A percentile compares a stretch with the other conserved stretches of the same genome.
Evolutionary conservation across 1,140 invertebrate species (phyloP).

Genomic region (Pemphigus obesinymphae): DNA sequence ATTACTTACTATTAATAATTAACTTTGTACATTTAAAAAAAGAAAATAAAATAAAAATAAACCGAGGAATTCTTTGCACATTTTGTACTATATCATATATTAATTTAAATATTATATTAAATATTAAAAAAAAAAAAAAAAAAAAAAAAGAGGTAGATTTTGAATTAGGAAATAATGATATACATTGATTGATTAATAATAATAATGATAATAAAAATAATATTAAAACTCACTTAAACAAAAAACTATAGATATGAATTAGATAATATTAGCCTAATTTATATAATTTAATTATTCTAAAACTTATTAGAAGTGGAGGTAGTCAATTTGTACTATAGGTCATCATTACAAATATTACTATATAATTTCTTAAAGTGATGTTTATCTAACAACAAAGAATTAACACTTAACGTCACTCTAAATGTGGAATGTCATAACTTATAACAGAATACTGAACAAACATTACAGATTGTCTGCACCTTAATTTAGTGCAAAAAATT

Average conservation of each 20-base stretch:
- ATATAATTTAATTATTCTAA: slow-evolving; percentile 28
- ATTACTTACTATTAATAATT: slow-evolving; percentile 30
- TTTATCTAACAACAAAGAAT: slow-evolving; percentile 20
- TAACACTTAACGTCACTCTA: slow-evolving; percentile 3
- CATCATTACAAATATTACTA: slow-evolving; percentile 34
- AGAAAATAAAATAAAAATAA: slow-evolving; percentile 33
- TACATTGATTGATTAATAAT: slow-evolving; percentile 5
- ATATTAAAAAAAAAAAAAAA: too few relatives aligned
- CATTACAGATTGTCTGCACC: slow-evolving; percentile 36
- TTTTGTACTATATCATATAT: slow-evolving; percentile 38
- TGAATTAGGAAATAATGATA: slow-evolving; percentile 24
- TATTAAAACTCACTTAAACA: slow-evolving; percentile 29
- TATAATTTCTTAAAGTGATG: slow-evolving; percentile 32
- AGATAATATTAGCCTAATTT: slow-evolving; percentile 40
- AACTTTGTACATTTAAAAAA: slow-evolving; percentile 33
- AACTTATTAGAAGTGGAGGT: slow-evolving; percentile 37
- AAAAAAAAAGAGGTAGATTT: slow-evolving; percentile 28
- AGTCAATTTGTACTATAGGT: slow-evolving; percentile 39
- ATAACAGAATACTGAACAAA: slow-evolving; percentile 39
- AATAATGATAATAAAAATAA: slow-evolving; percentile 22
- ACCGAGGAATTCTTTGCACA: slow-evolving; percentile 35
- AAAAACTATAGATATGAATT: slow-evolving; percentile 36
- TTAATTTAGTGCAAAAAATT: slow-evolving; percentile 38
- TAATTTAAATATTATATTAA: too few relatives aligned
- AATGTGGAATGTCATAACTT: slow-evolving; percentile 32